phyloP scores from a whole-genome alignment of 2,797 vertebrate genomes.

The Rhinophrynus dorsalis region DNA sequence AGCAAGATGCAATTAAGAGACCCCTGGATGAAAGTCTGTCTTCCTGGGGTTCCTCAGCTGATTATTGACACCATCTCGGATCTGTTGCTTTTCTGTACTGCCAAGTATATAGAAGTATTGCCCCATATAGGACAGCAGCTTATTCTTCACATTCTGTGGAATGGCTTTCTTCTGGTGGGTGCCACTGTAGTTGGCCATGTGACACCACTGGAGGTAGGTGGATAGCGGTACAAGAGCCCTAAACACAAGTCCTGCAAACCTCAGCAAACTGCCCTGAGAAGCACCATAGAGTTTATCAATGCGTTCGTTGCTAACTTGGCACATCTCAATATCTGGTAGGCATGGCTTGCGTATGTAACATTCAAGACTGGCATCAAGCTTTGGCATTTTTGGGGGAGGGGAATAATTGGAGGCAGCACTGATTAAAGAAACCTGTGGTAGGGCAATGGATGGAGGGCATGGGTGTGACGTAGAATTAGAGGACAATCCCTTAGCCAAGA shows the following conservation, averaged over 20 bases:
- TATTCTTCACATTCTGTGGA: not conserved
- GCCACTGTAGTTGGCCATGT: not conserved
- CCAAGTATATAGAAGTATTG: not conserved
- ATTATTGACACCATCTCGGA: not conserved
- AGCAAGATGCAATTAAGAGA: too few relatives aligned
- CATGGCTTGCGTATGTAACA: not conserved
- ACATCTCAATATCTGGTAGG: not conserved
- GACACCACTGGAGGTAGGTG: not conserved
- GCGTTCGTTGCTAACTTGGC: not conserved
- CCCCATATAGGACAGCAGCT: not conserved
- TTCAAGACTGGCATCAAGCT: not conserved
- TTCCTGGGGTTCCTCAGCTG: not conserved
- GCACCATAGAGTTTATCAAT: not conserved
- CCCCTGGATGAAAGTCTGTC: not conserved
- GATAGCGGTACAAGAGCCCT: not conserved
- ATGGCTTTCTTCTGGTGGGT: not conserved
- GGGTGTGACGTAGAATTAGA: not conserved
- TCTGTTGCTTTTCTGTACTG: not conserved
- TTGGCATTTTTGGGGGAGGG: not conserved
- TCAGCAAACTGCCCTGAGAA: not conserved
- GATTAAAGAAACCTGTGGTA: not conserved
- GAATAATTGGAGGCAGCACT: not conserved
- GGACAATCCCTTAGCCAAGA: not conserved
- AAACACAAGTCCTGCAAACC: not conserved
- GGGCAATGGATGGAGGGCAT: not conserved